These are phyloP conservation scores for Azemiops feae DNA, from an alignment of 2,113 vertebrate species.

Conservation along the genomic window DNA sequence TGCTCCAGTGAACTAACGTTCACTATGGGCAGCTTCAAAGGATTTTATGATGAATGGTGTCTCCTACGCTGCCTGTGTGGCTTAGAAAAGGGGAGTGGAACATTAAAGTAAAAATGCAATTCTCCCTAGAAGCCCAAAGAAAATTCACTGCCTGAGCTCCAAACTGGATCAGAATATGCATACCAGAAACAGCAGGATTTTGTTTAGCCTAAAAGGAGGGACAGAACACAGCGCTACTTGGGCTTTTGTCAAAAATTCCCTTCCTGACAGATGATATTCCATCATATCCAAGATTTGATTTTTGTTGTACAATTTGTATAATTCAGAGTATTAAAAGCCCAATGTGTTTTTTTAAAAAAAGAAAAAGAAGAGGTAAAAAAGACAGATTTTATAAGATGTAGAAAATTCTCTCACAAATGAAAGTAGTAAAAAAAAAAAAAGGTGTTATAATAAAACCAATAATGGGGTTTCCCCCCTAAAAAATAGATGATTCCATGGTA, in stretches of 20 bases:
- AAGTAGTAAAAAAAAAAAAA: neutral
- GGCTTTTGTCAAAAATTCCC: constrained; percentile 28
- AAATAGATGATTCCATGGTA: neutral
- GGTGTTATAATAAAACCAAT: neutral
- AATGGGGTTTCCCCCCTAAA: neutral
- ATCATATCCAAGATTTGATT: constrained; percentile 11
- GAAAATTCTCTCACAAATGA: constrained; percentile 2
- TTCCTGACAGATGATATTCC: constrained; percentile 36
- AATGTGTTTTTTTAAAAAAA: neutral
- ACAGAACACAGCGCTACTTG: constrained; percentile 15
- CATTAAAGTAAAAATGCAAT: constrained; percentile 27
- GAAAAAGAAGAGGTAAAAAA: neutral
- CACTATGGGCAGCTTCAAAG: constrained; percentile 29
- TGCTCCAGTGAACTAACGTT: neutral
- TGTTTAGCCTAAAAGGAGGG: constrained; percentile 37
- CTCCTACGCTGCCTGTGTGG: neutral
- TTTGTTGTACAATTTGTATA: constrained; percentile 16
- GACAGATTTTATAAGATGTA: neutral
- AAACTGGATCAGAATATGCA: constrained; percentile 36
- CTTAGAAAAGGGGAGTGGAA: constrained; percentile 15
- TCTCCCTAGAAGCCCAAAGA: neutral
- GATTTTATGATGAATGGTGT: constrained; percentile 1
- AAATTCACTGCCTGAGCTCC: neutral
- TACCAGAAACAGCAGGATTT: constrained; percentile 38
- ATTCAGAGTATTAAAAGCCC: constrained; percentile 13